Evolutionary conservation across 2,888 invertebrate genomes (phyloP).

Genomic region (Ariolimax columbianus): DNA sequence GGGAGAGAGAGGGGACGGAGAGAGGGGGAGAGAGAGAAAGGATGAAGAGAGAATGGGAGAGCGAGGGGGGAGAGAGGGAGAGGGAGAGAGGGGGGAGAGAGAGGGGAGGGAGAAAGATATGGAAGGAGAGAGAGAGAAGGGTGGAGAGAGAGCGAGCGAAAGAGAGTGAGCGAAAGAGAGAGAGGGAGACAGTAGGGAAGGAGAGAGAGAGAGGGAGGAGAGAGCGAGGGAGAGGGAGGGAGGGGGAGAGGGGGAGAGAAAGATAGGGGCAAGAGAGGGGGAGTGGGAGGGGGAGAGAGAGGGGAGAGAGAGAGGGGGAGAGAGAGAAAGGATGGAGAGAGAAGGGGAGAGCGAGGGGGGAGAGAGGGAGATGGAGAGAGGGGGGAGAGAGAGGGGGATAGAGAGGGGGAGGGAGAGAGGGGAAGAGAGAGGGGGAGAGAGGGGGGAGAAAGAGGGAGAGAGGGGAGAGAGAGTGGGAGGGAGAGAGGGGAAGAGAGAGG

Average conservation of each 20-base stretch:
- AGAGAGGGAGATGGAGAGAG: neutral
- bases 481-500: neutral
- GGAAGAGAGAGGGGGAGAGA: neutral
- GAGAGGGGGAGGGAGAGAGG: neutral
- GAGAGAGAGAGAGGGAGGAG: neutral
- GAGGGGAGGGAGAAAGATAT: neutral
- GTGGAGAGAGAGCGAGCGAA: no score
- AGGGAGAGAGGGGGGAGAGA: neutral
- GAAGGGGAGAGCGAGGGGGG: neutral
- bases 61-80: neutral
- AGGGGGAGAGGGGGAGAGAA: neutral
- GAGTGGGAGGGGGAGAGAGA: neutral
- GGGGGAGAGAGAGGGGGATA: neutral
- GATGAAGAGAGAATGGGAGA: neutral
- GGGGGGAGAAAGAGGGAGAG: neutral
- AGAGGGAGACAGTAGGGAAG: neutral
- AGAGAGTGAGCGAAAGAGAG: neutral
- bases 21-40: neutral
- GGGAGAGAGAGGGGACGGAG: neutral
- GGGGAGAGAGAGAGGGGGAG: slow-evolving; percentile 15
- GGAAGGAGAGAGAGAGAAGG: neutral
- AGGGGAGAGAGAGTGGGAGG: neutral
- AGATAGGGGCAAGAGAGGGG: neutral
- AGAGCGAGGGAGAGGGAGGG: slow-evolving; percentile 13
- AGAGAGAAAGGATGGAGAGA: neutral